phyloP scores from a whole-genome alignment of 2,797 vertebrate species.

The Ctenosaura bakeri region DNA sequence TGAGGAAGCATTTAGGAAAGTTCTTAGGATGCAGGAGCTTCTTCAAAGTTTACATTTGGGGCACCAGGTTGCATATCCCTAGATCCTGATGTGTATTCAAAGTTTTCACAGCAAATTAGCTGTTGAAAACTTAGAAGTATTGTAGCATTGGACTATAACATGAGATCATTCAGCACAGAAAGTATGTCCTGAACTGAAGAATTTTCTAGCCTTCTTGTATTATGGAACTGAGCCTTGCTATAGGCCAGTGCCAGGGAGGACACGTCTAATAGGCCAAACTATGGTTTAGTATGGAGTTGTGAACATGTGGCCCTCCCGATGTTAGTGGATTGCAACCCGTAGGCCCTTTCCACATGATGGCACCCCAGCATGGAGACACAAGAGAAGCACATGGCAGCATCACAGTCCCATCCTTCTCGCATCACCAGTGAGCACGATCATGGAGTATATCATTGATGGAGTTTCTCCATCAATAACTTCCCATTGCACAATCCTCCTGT shows the following conservation, averaged over 20 bases:
- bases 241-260: background rate
- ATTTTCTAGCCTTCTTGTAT: background rate
- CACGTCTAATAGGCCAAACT: background rate
- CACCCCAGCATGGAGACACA: too few species aligned
- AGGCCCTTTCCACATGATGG: too few species aligned
- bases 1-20: background rate
- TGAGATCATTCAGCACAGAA: background rate
- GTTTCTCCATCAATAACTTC: too few species aligned
- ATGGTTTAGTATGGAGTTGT: background rate
- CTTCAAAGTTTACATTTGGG: background rate
- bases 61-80: background rate
- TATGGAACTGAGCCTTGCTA: background rate
- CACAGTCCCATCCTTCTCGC: too few species aligned
- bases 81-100: background rate
- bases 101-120: background rate
- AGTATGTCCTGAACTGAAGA: background rate
- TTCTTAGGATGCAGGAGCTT: background rate
- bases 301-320: background rate
- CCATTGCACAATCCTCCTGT: too few species aligned
- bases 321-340: background rate
- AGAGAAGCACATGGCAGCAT: too few species aligned
- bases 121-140: background rate
- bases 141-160: background rate
- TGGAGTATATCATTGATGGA: too few species aligned
- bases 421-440: too few species aligned